Percentiles rank a stretch among this genome's conserved stretches.
Evolutionary conservation across 1,140 invertebrate species (phyloP).

Genomic region (Leptopilina boulardi): DNA sequence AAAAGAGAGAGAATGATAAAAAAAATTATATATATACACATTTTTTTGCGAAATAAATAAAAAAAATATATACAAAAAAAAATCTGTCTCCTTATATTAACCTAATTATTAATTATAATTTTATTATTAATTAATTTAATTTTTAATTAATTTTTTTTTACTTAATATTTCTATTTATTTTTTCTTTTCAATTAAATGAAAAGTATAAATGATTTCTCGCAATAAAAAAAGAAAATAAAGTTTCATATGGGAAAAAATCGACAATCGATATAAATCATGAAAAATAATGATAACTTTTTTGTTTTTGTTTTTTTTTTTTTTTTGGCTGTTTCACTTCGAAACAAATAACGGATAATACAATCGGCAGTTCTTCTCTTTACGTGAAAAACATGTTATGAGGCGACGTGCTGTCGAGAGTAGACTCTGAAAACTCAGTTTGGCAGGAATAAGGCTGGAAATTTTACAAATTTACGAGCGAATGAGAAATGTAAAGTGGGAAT

Average conservation of each 20-base stretch:
- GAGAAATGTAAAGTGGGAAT: conserved; percentile 44
- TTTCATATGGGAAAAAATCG: neutral
- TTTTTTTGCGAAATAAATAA: conserved; percentile 26
- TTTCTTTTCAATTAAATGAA: too few species aligned
- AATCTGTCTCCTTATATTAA: neutral
- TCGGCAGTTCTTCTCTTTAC: conserved; percentile 41
- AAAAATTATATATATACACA: neutral
- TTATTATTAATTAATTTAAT: too few species aligned
- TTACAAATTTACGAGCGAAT: conserved; percentile 50
- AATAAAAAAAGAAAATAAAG: too few species aligned
- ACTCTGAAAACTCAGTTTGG: conserved; percentile 66
- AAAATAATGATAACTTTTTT: neutral
- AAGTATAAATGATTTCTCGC: too few species aligned
- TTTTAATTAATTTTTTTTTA: too few species aligned
- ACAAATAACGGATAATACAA: conserved; percentile 50
- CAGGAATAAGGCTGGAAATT: conserved; percentile 50
- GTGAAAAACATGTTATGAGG: conserved; percentile 46
- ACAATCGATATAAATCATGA: neutral
- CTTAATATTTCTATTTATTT: too few species aligned
- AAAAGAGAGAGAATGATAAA: conserved; percentile 22
- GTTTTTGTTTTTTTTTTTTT: neutral
- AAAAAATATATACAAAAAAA: neutral
- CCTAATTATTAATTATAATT: too few species aligned
- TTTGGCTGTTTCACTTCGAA: conserved; percentile 38
- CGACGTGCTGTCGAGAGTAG: conserved; percentile 51